These are phyloP conservation scores for Drosophila setosimentum DNA, from an alignment of 2,888 invertebrate genomes.

Conservation along the genomic window DNA sequence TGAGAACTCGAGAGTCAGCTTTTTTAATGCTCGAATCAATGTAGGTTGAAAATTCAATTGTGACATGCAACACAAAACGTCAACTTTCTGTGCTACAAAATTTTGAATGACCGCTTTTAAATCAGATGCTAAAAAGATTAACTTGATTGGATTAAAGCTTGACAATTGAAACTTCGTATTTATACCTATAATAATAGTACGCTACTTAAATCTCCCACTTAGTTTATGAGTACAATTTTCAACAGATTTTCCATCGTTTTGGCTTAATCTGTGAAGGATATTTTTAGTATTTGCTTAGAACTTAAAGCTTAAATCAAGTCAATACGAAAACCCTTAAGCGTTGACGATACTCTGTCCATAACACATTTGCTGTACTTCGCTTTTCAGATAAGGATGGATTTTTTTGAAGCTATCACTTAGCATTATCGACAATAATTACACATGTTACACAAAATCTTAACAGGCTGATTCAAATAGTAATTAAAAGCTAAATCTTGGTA, in stretches of 20 bases:
- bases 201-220: not conserved
- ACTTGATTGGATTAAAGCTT: not conserved
- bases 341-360: not conserved
- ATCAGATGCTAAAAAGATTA: not conserved
- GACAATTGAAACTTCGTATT: not conserved
- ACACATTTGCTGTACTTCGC: no score
- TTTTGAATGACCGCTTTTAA: not conserved
- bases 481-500: not conserved
- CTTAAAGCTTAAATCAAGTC: not conserved
- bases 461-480: not conserved
- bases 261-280: not conserved
- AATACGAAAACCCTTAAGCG: not conserved
- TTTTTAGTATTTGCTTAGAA: not conserved
- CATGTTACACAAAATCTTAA: not conserved
- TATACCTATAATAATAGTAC: not conserved
- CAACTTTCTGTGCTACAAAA: not conserved
- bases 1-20: not conserved
- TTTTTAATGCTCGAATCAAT: slow-evolving; percentile 5
- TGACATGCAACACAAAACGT: no score
- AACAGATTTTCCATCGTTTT: not conserved
- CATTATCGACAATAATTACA: not conserved
- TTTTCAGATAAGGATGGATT: no score
- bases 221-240: not conserved
- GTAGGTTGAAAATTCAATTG: slow-evolving; percentile 6
- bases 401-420: no score